Percentiles rank a stretch among this genome's conserved stretches.
These are phyloP conservation scores for Brotula barbata DNA, from an alignment of 2,797 vertebrate species.

Conservation along the genomic window DNA sequence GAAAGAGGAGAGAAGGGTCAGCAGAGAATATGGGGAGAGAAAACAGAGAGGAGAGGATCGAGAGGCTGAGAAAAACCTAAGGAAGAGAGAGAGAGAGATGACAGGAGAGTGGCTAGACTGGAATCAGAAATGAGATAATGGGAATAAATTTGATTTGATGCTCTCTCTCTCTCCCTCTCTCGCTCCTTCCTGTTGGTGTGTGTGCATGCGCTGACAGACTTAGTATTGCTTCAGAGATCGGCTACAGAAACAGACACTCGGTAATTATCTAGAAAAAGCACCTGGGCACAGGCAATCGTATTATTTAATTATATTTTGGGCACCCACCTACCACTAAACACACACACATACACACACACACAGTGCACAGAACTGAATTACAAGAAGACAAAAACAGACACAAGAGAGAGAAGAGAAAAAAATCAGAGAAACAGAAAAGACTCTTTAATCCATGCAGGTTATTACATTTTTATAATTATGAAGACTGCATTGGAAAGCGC, in stretches of 20 bases:
- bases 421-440: slow-evolving; percentile 13
- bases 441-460: neutral
- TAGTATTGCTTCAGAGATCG: slow-evolving; percentile 60
- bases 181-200: slow-evolving; percentile 8
- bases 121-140: slow-evolving; percentile 57
- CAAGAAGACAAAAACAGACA: too few species aligned
- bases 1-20: slow-evolving; percentile 11
- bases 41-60: slow-evolving; percentile 4
- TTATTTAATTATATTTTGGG: slow-evolving; percentile 63
- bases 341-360: neutral
- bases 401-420: neutral
- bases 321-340: slow-evolving; percentile 17
- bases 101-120: slow-evolving; percentile 11
- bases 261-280: slow-evolving; percentile 71
- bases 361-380: neutral
- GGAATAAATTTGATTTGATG: slow-evolving; percentile 60
- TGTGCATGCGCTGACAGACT: slow-evolving; percentile 53
- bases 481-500: neutral
- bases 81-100: slow-evolving; percentile 1
- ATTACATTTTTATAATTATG: slow-evolving; percentile 3
- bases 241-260: slow-evolving; percentile 56
- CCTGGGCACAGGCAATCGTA: slow-evolving; percentile 63
- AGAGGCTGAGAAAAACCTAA: slow-evolving; percentile 5
- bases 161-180: slow-evolving; percentile 1
- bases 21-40: slow-evolving; percentile 1